A percentile compares a stretch with the other conserved stretches of the same genome.
Conservation (phyloP, 2,113 vertebrate genomes). For the Entosphenus tridentatus region DNA sequence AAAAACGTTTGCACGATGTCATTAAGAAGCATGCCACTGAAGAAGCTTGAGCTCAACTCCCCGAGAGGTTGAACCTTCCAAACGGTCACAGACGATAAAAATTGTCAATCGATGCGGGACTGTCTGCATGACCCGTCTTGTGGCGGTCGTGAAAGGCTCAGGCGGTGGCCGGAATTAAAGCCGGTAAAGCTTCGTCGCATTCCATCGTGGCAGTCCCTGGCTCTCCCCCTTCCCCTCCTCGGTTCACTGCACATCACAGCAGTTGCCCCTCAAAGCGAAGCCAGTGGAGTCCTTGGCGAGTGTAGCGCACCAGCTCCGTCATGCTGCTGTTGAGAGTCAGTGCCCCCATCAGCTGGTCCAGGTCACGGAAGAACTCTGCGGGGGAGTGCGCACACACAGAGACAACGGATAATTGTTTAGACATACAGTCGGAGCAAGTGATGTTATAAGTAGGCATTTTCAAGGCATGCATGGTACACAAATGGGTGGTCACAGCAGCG, state of each 20-base stretch:
- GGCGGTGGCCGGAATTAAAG: background rate
- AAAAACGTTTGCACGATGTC: too few relatives aligned
- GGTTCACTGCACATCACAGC: slow-evolving; percentile 17
- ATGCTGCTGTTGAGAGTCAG: slow-evolving; percentile 91
- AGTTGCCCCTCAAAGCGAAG: slow-evolving; percentile 60
- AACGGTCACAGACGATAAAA: background rate
- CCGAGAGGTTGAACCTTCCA: background rate
- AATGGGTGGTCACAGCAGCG: slow-evolving; percentile 14
- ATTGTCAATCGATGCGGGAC: background rate
- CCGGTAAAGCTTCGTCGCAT: background rate
- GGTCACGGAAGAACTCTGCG: slow-evolving; percentile 89
- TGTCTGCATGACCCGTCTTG: background rate
- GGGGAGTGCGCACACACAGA: slow-evolving; percentile 8
- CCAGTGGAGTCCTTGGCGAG: slow-evolving; percentile 87
- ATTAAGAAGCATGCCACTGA: too few relatives aligned
- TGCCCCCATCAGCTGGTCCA: slow-evolving; percentile 74
- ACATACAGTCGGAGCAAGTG: too few relatives aligned
- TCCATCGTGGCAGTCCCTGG: background rate
- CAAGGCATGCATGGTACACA: slow-evolving; percentile 9
- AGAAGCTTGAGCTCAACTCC: too few relatives aligned
- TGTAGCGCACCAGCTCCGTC: slow-evolving; percentile 77
- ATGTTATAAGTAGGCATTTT: slow-evolving; percentile 9
- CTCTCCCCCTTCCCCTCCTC: background rate
- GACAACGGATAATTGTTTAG: slow-evolving; percentile 7
- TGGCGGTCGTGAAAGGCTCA: background rate